A percentile compares a stretch with the other conserved stretches of the same genome.
Evolutionary conservation across 2,888 invertebrate genomes (phyloP).

Genomic region (Ferdinandea cuprea): DNA sequence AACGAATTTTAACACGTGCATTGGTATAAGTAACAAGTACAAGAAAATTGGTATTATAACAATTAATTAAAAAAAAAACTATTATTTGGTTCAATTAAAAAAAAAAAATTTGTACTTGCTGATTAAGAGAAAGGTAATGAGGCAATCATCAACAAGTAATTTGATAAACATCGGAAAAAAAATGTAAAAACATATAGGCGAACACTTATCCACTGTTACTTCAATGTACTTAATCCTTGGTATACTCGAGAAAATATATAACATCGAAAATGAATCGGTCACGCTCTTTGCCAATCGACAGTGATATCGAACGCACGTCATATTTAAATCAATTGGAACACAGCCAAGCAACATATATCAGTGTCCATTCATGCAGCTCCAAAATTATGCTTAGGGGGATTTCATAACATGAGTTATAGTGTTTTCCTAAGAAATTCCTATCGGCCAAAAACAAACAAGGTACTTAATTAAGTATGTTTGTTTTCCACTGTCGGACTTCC

Average conservation of each 20-base stretch:
- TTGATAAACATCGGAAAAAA: too few species aligned
- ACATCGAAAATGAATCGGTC: conserved; percentile 36
- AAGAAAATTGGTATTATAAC: too few species aligned
- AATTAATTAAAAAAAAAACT: too few species aligned
- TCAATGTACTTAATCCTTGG: conserved; percentile 1
- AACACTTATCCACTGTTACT: background rate
- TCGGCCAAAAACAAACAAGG: background rate
- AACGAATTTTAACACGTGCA: too few species aligned
- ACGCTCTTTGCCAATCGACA: conserved; percentile 33
- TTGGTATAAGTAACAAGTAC: too few species aligned
- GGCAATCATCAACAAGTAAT: too few species aligned
- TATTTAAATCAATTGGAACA: conserved; percentile 36
- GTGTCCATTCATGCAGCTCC: conserved; percentile 20
- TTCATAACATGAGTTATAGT: background rate
- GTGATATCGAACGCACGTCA: conserved; percentile 17
- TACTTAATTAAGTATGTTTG: background rate
- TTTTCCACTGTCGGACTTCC: background rate
- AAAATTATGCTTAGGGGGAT: background rate
- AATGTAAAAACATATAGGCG: background rate
- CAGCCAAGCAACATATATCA: conserved; percentile 29
- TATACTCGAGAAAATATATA: conserved; percentile 1
- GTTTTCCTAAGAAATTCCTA: background rate
- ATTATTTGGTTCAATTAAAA: too few species aligned
- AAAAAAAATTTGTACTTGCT: too few species aligned
- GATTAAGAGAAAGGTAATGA: too few species aligned